phyloP scores from a whole-genome alignment of 2,888 invertebrate species.

The Metacarcinus magister region DNA sequence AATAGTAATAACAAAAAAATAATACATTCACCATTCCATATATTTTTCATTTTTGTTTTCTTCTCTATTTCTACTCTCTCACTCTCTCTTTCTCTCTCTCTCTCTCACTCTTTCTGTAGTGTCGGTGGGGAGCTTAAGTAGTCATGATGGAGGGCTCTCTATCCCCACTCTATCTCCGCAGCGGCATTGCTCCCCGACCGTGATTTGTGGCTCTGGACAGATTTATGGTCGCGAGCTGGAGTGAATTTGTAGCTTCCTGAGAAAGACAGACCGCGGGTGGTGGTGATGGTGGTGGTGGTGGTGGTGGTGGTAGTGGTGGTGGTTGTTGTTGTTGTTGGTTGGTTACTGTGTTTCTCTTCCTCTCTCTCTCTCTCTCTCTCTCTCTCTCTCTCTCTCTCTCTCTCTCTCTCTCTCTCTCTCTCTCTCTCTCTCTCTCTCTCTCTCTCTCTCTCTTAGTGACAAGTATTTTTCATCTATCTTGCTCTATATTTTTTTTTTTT shows the following conservation, averaged over 20 bases:
- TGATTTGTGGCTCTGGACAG: not conserved
- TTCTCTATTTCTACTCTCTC: not conserved
- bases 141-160: slow-evolving; percentile 26
- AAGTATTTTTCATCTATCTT: too few species aligned
- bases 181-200: not conserved
- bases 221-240: not conserved
- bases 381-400: too few species aligned
- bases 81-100: not conserved
- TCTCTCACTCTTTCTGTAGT: not conserved
- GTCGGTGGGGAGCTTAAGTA: not conserved
- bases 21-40: not conserved
- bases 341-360: not conserved
- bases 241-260: slow-evolving; percentile 26
- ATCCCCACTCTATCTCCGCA: slow-evolving; percentile 26
- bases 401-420: too few species aligned
- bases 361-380: too few species aligned
- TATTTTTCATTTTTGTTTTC: not conserved
- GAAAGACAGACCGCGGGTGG: slow-evolving; percentile 26
- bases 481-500: too few species aligned
- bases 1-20: too few species aligned
- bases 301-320: not conserved
- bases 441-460: too few species aligned
- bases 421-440: too few species aligned
- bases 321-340: not conserved
- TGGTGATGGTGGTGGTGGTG: not conserved